Evolutionary conservation across 2,888 invertebrate species (phyloP).

Genomic region (Sympetrum striolatum): DNA sequence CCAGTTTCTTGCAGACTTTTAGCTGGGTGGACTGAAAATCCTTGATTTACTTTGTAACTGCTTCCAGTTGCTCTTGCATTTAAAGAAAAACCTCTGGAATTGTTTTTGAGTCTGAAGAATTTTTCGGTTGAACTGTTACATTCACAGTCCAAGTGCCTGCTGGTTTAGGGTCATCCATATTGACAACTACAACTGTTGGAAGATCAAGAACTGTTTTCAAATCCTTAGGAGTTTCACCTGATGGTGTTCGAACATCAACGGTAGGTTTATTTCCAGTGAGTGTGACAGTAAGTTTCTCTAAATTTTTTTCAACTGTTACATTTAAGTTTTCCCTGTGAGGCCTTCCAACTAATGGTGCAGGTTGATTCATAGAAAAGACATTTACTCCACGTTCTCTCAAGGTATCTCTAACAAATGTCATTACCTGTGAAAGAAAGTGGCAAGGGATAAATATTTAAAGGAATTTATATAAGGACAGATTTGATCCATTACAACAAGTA

Average conservation of each 20-base stretch:
- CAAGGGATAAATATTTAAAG: background rate
- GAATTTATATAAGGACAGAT: background rate
- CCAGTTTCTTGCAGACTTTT: constrained; percentile 62
- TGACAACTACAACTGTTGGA: constrained; percentile 60
- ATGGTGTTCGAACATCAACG: constrained; percentile 65
- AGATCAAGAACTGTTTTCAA: constrained; percentile 56
- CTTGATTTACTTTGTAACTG: constrained; percentile 70
- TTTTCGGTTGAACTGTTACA: constrained; percentile 67
- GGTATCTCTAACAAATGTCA: constrained; percentile 67
- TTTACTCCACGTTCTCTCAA: constrained; percentile 71
- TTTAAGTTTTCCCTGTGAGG: constrained; percentile 54
- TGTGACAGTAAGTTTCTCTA: constrained; percentile 73
- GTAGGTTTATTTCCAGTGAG: constrained; percentile 70
- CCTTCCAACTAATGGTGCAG: constrained; percentile 57
- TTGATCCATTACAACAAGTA: no score
- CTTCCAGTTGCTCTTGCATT: constrained; percentile 57
- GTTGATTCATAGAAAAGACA: constrained; percentile 67
- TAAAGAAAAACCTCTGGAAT: constrained; percentile 23
- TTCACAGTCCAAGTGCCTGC: constrained; percentile 70
- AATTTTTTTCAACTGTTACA: constrained; percentile 70
- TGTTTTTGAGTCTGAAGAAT: constrained; percentile 58
- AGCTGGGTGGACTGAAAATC: constrained; percentile 68
- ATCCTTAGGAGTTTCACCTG: constrained; percentile 59
- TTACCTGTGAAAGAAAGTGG: constrained; percentile 57
- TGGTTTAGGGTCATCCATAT: constrained; percentile 70